Evolutionary conservation across 2,888 invertebrate species (phyloP).

Genomic region (Flexamia atlantica): DNA sequence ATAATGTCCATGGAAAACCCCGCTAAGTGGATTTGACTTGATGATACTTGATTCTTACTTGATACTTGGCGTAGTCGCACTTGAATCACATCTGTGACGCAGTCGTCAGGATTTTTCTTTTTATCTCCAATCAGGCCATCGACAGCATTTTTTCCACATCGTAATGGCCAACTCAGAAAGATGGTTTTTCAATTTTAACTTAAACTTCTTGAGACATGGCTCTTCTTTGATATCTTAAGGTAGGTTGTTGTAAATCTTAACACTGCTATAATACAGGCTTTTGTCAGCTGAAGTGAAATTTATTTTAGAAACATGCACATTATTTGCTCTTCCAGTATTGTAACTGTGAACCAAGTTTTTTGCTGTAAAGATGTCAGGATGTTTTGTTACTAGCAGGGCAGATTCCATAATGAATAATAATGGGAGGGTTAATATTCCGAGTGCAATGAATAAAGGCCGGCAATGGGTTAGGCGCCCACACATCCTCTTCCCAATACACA

Average conservation of each 20-base stretch:
- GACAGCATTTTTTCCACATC: neutral
- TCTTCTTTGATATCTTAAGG: neutral
- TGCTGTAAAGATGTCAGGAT: neutral
- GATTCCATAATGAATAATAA: neutral
- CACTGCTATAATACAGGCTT: neutral
- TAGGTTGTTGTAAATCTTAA: neutral
- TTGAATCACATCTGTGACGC: neutral
- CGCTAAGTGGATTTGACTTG: too few relatives aligned
- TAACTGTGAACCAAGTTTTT: neutral
- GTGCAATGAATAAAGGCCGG: too few relatives aligned
- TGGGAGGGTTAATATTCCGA: neutral
- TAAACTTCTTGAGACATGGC: neutral
- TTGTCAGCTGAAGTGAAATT: neutral
- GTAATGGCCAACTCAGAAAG: neutral
- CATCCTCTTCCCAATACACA: too few relatives aligned
- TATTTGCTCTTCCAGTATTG: neutral
- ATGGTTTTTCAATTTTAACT: neutral
- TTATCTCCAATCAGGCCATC: neutral
- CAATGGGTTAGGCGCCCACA: too few relatives aligned
- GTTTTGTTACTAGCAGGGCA: neutral
- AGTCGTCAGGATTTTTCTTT: neutral
- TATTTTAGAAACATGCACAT: neutral
- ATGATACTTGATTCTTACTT: too few relatives aligned
- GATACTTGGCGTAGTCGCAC: neutral
- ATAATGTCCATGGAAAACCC: too few relatives aligned